Conservation (phyloP, 2,113 vertebrate genomes). For the Lampris megalopsis region DNA sequence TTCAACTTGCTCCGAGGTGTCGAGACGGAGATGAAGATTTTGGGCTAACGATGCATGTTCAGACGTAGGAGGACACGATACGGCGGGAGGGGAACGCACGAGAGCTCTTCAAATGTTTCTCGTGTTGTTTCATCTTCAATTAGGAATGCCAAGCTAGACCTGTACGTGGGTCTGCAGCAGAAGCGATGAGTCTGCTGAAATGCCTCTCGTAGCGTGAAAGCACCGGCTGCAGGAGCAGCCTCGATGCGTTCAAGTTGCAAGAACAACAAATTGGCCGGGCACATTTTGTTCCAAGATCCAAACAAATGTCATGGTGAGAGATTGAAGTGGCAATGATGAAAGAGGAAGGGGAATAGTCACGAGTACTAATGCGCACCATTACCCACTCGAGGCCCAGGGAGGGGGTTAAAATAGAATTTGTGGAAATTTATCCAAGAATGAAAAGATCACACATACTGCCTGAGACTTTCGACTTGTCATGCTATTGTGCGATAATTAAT, state of each 20-base stretch:
- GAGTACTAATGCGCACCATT: constrained; percentile 10
- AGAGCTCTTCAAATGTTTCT: not conserved
- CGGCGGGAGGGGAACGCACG: not conserved
- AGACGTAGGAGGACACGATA: not conserved
- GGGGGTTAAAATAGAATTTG: constrained; percentile 6
- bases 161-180: not conserved
- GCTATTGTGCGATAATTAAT: too few relatives aligned
- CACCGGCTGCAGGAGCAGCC: too few relatives aligned
- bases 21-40: constrained; percentile 27
- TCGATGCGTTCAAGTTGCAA: too few relatives aligned
- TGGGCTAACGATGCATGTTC: not conserved
- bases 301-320: not conserved
- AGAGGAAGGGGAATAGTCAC: constrained; percentile 10
- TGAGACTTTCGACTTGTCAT: not conserved
- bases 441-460: not conserved
- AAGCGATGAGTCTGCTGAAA: not conserved
- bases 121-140: not conserved
- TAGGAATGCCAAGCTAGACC: not conserved
- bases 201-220: not conserved
- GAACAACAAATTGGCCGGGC: not conserved
- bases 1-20: constrained; percentile 41
- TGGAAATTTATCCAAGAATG: not conserved
- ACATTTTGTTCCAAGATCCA: constrained; percentile 9
- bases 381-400: constrained; percentile 10
- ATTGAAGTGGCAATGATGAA: constrained; percentile 17